Conservation (phyloP, 2,888 invertebrate genomes). For the Macrophya alboannulata region DNA sequence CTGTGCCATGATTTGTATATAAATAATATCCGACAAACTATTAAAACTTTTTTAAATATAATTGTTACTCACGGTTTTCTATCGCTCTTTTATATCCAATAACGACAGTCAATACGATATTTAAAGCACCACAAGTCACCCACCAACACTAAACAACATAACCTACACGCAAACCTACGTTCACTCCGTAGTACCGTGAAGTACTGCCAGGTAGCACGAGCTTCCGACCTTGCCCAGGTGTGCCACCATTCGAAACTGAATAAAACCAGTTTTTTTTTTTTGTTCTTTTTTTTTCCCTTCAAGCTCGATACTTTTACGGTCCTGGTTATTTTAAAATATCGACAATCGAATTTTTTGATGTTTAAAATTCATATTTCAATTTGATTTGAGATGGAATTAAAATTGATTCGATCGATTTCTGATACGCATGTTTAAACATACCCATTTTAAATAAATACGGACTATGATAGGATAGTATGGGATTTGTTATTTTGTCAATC, state of each 20-base stretch:
- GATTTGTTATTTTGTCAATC: not conserved
- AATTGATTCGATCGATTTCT: too few species aligned
- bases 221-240: constrained; percentile 54
- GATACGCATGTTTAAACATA: too few species aligned
- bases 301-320: not conserved
- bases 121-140: constrained; percentile 50
- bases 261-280: constrained; percentile 32
- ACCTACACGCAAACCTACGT: constrained; percentile 47
- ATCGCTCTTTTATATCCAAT: constrained; percentile 47
- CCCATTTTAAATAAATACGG: not conserved
- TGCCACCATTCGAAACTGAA: constrained; percentile 49
- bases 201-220: constrained; percentile 56
- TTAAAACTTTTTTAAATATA: not conserved
- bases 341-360: constrained; percentile 6
- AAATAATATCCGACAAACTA: not conserved
- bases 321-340: not conserved
- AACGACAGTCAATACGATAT: constrained; percentile 29
- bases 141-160: constrained; percentile 55
- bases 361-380: not conserved
- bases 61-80: constrained; percentile 30
- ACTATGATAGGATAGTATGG: not conserved
- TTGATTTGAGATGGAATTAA: not conserved
- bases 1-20: not conserved
- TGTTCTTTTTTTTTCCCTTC: not conserved
- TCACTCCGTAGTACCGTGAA: constrained; percentile 51